Base-by-base conservation (phyloP, 1,140 invertebrate species). In the fruit fly (Drosophila melanogaster) region DNA sequence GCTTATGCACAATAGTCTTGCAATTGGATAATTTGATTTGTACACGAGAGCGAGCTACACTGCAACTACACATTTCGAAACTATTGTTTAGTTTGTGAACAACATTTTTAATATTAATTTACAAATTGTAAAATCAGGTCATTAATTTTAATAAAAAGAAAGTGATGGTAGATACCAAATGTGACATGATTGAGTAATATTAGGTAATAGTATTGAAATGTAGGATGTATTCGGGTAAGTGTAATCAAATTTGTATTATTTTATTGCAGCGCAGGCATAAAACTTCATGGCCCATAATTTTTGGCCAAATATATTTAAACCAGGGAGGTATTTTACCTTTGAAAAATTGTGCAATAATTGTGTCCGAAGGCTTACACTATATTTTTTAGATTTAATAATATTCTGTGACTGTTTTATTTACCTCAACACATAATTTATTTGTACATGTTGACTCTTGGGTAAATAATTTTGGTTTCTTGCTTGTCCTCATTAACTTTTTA, bases 1-100 rank as follows among this genome's bases (percentile, higher is more conserved):
- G 10, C 15, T 19, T 44, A 15, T 44, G 2, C 17, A 15, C 12
- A 37, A 44, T n/a, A 37, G 62, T 66, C 69, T 71, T 37, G 58
- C 33, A 69, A 57, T 65, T 77, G 66, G 70, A 59, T 86, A 85
- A 81, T 85, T 77, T 74, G 77, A 81, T 84, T 77, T 77, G 41
- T 17, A 17, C 41, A 19, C 17, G 17, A 43, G 8, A 43, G 41
- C 17, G 46, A 30, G 30, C 22, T 30, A 24, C 53, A 50, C 41
- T 37, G 43, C 19, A 47, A 75, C 49, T 66, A 26, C 65, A 53
- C 24, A 4, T n/a, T 24, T 10, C 14, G 4, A 49, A 49, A 30
- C 2, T 26, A 15, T 26, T 47, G 30, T 8, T 8, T 3, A 11
- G 24, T 6, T 24, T n/a, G n/a, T 7, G 4, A 24, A 24, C 1